phyloP scores from a whole-genome alignment of 2,797 vertebrate genomes.

The Acanthiza pusilla region DNA sequence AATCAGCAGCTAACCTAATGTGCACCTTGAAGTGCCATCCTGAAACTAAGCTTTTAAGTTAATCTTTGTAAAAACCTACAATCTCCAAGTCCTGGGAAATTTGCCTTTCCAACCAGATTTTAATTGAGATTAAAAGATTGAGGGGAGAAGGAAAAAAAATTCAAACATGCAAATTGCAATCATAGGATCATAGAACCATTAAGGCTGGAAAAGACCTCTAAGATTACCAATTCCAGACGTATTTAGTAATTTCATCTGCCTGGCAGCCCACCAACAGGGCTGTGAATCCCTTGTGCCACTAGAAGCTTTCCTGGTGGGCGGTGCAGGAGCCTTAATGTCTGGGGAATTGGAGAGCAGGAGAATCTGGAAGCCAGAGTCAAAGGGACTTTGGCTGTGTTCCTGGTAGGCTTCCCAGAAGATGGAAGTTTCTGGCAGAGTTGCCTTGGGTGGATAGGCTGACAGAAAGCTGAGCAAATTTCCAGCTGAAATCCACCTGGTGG shows the following conservation, averaged over 20 bases:
- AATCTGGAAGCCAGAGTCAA: not conserved
- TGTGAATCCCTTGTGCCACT: not conserved
- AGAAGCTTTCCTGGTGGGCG: not conserved
- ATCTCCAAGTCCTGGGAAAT: not conserved
- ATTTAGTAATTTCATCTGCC: not conserved
- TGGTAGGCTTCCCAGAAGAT: not conserved
- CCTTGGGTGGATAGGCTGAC: not conserved
- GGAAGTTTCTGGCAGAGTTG: not conserved
- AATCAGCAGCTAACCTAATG: not conserved
- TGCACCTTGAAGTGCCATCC: not conserved
- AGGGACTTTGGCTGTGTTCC: not conserved
- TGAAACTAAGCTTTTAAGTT: not conserved
- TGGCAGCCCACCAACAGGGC: not conserved
- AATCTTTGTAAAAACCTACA: not conserved
- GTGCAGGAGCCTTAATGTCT: not conserved
- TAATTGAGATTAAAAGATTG: not conserved
- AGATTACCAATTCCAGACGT: not conserved
- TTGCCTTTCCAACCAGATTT: not conserved
- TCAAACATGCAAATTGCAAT: not conserved
- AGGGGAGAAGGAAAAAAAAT: not conserved
- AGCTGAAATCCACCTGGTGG: constrained; percentile 1
- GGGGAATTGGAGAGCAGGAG: not conserved
- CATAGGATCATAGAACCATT: not conserved
- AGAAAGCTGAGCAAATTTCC: not conserved
- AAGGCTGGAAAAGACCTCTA: not conserved